phyloP scores from a whole-genome alignment of 2,113 vertebrate genomes.

The Galemys pyrenaicus region DNA sequence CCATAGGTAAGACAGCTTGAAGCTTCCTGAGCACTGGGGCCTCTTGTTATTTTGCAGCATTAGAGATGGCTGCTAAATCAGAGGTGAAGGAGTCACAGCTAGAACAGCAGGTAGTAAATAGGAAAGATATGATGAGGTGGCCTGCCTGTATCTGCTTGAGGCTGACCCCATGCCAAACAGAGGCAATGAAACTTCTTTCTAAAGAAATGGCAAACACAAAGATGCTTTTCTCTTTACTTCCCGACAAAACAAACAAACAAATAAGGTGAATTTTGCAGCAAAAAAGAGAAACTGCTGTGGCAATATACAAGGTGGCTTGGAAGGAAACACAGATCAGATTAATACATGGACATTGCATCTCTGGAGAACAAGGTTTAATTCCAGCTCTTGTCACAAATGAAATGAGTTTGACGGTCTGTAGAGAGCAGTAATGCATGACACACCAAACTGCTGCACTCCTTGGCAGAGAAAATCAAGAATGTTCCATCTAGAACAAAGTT shows the following conservation, averaged over 20 bases:
- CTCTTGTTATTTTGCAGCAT: conserved; percentile 37
- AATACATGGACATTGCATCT: conserved; percentile 49
- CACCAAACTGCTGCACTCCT: conserved; percentile 1
- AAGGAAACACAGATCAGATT: conserved; percentile 56
- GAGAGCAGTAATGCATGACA: conserved; percentile 63
- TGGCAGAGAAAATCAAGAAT: conserved; percentile 63
- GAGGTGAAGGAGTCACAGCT: background rate
- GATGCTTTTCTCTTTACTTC: conserved; percentile 25
- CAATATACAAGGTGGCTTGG: background rate
- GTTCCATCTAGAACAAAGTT: conserved; percentile 59
- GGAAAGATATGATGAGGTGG: background rate
- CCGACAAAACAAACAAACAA: conserved; percentile 32
- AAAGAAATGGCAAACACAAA: background rate
- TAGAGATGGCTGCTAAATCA: conserved; percentile 41
- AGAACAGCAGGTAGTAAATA: conserved; percentile 9
- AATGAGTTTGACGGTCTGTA: conserved; percentile 69
- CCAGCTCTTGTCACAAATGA: conserved; percentile 70
- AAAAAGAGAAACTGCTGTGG: conserved; percentile 14
- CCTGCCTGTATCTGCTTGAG: background rate
- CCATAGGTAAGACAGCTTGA: background rate
- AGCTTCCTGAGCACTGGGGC: background rate
- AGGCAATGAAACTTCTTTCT: background rate
- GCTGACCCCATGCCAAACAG: background rate
- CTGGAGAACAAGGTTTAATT: conserved; percentile 70
- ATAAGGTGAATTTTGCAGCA: background rate